Evolutionary conservation across 2,113 vertebrate species (phyloP).

Genomic region (Agelaius tricolor): DNA sequence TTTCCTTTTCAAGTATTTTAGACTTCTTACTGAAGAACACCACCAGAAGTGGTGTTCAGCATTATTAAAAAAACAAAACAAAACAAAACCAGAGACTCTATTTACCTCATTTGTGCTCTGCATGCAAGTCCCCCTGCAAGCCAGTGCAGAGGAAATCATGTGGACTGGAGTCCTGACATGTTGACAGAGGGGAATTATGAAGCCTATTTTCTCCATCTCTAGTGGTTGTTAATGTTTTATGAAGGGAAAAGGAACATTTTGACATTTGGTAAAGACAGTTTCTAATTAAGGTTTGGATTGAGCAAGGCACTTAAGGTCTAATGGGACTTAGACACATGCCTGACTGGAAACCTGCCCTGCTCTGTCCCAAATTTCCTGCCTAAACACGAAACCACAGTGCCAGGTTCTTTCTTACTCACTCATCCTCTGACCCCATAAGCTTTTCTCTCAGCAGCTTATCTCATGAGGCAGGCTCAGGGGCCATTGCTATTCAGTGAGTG

Average conservation of each 20-base stretch:
- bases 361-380: neutral
- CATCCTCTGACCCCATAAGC: neutral
- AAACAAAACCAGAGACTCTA: neutral
- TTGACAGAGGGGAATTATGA: neutral
- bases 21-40: neutral
- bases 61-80: neutral
- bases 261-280: slow-evolving; percentile 37
- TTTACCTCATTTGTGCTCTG: neutral
- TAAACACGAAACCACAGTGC: neutral
- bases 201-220: slow-evolving; percentile 28
- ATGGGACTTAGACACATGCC: neutral
- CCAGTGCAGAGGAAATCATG: neutral
- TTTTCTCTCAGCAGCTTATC: neutral
- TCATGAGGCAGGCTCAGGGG: neutral
- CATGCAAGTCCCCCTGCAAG: neutral
- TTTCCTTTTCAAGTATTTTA: slow-evolving; percentile 11
- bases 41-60: neutral
- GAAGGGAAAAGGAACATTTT: slow-evolving; percentile 47
- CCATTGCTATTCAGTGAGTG: neutral
- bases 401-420: neutral
- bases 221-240: slow-evolving; percentile 17
- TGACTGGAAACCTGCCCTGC: slow-evolving; percentile 28
- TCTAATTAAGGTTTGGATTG: slow-evolving; percentile 27
- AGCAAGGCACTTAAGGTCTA: slow-evolving; percentile 32
- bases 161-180: neutral